Conservation (phyloP, 35 echinoderm and acorn worm species). For the Anneissia japonica region DNA sequence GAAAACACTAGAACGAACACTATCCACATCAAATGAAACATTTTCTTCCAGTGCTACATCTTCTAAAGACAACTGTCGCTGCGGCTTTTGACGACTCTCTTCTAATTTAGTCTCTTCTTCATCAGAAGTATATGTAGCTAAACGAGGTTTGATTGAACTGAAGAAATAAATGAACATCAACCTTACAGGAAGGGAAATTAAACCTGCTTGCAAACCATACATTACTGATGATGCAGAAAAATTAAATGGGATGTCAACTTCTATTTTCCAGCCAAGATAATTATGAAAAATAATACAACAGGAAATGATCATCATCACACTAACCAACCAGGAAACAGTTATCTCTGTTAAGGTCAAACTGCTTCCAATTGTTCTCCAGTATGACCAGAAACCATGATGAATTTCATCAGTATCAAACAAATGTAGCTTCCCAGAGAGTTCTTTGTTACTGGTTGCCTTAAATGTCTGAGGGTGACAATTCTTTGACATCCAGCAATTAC, state of each 20-base stretch:
- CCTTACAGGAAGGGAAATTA: not conserved
- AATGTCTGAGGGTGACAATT: not conserved
- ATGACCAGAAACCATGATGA: not conserved
- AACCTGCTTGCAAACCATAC: not conserved
- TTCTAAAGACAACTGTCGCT: not conserved
- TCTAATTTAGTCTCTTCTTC: not conserved
- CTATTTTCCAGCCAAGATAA: not conserved
- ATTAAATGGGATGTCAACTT: not conserved
- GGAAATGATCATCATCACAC: not conserved
- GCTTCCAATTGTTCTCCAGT: not conserved
- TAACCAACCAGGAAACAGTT: not conserved
- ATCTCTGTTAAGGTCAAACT: not conserved
- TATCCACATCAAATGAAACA: not conserved
- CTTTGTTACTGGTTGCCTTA: not conserved
- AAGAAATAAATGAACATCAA: not conserved
- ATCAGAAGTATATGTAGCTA: not conserved
- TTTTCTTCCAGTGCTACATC: not conserved
- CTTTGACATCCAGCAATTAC: not conserved
- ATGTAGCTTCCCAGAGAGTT: not conserved
- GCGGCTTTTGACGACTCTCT: not conserved
- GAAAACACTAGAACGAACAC: not conserved
- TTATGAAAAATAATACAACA: not conserved
- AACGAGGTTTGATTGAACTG: not conserved
- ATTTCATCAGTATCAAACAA: not conserved
- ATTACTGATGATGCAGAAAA: not conserved